Evolutionary conservation across 1,140 invertebrate genomes (phyloP).

Genomic region (Drosophila albomicans): DNA sequence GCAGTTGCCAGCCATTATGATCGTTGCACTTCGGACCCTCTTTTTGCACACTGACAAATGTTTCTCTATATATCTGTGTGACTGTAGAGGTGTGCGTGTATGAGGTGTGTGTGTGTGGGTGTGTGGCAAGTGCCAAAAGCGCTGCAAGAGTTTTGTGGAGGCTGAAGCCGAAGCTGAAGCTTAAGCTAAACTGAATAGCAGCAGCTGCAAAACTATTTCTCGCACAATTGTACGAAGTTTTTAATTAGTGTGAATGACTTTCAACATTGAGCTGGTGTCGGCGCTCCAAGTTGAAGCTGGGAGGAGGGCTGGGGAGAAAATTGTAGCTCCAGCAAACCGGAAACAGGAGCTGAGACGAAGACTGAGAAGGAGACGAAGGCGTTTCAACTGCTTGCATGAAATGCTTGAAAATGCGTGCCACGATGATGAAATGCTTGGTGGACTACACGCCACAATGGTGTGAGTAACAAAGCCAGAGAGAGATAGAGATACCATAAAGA

Average conservation of each 20-base stretch:
- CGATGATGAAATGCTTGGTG: constrained; percentile 42
- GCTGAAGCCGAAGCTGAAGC: constrained; percentile 17
- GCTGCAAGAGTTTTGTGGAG: constrained; percentile 27
- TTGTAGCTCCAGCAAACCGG: constrained; percentile 1
- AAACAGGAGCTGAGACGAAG: neutral
- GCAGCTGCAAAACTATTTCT: constrained; percentile 81
- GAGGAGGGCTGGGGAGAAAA: neutral
- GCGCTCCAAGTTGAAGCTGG: constrained; percentile 33
- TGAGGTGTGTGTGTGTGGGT: constrained; percentile 15
- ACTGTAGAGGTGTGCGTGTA: constrained; percentile 14
- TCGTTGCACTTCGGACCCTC: constrained; percentile 39
- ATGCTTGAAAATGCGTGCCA: constrained; percentile 69
- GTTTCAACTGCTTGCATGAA: constrained; percentile 63
- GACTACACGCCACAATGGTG: neutral
- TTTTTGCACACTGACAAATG: too few species aligned
- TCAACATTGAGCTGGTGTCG: constrained; percentile 69
- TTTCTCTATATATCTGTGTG: neutral
- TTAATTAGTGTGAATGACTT: constrained; percentile 85
- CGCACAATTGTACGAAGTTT: constrained; percentile 83
- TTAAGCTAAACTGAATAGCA: constrained; percentile 55
- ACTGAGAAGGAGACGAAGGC: neutral
- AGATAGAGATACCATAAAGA: neutral
- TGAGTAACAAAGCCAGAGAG: neutral
- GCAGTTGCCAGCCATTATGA: constrained; percentile 35
- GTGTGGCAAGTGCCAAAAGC: constrained; percentile 28